Evolutionary conservation across 2,113 vertebrate genomes (phyloP).

Genomic region (Cyphomyrus plagiostoma): DNA sequence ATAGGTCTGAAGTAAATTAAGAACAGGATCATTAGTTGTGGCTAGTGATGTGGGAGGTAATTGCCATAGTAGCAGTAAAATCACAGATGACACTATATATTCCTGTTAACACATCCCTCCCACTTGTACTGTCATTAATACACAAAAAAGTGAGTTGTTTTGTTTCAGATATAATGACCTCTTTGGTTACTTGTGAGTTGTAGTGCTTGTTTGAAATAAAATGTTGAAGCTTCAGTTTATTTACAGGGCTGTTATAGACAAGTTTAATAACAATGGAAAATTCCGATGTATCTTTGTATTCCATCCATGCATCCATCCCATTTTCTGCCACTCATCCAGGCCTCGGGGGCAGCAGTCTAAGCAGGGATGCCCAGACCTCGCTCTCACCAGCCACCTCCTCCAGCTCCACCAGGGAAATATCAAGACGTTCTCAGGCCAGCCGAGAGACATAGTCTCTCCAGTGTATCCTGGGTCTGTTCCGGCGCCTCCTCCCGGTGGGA

Average conservation of each 20-base stretch:
- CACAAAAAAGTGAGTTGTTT: not conserved
- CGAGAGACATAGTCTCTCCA: not conserved
- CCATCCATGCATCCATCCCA: not conserved
- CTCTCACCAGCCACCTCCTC: not conserved
- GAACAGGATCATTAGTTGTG: not conserved
- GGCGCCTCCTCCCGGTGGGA: not conserved
- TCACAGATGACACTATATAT: slow-evolving; percentile 3
- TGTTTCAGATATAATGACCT: not conserved
- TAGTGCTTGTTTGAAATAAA: not conserved
- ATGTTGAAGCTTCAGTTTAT: not conserved
- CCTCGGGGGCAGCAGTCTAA: not conserved
- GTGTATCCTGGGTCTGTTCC: not conserved
- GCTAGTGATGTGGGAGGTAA: no score
- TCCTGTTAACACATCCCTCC: not conserved
- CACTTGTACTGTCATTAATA: not conserved
- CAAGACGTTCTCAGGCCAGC: not conserved
- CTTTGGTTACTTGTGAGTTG: not conserved
- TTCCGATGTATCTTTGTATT: not conserved
- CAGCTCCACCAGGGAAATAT: not conserved
- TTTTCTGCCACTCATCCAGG: not conserved
- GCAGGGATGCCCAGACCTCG: not conserved
- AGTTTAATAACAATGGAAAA: not conserved
- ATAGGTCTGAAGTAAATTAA: not conserved
- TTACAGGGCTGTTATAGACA: not conserved
- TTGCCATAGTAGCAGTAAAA: not conserved